Base-by-base conservation (phyloP, 2,888 invertebrate species). In the Hypena proboscidalis region DNA sequence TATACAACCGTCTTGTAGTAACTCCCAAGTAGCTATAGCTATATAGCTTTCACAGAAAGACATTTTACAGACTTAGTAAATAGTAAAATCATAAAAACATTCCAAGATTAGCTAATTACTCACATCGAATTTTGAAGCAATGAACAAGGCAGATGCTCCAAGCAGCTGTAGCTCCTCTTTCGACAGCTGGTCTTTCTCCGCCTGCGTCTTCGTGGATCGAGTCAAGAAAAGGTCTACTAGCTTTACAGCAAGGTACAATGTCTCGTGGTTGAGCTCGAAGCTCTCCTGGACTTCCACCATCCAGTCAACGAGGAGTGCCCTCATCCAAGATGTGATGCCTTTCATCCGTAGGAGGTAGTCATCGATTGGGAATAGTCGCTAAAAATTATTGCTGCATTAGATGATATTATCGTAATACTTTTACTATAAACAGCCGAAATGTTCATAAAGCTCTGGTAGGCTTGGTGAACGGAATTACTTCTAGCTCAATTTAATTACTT, bases 241-340 rank as follows among this genome's bases (percentile, higher is more conserved):
- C 90, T 99, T 99, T 7, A 99, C 98, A 13, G 97, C 98, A 78
- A 99, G 92, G 85, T 99, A 99, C 4, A 99, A 90, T 0, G 99
- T 99, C 90, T 99, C 99, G 74, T 99, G 99, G 86, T 99, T 99
- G 20, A 99, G 92, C 83, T 99, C 99, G 80, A 99, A 99, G 54
- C 95, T 96, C 84, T 98, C 98, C 90, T 99, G 98, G 5, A 99
- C 96, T 79, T 99, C 99, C 26, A 99, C 99, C 96, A 99, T 96
- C 99, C 99, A 99, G 87, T 99, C 99, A 0, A 99, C 95, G 1
- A 99, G 93, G 11, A 99, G 93, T 0, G 98, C 95, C 32, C 99
- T 93, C 97, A 99, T 98, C 93, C 95, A 95, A 22, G 93, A 91
- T 0, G 96, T 95, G 41, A 99, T 90, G 57, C 95, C 94, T 8